A percentile compares a stretch with the other conserved stretches of the same genome.
These are phyloP conservation scores for Tetramorium parvispinum DNA, from an alignment of 1,140 invertebrate genomes.

Conservation along the genomic window DNA sequence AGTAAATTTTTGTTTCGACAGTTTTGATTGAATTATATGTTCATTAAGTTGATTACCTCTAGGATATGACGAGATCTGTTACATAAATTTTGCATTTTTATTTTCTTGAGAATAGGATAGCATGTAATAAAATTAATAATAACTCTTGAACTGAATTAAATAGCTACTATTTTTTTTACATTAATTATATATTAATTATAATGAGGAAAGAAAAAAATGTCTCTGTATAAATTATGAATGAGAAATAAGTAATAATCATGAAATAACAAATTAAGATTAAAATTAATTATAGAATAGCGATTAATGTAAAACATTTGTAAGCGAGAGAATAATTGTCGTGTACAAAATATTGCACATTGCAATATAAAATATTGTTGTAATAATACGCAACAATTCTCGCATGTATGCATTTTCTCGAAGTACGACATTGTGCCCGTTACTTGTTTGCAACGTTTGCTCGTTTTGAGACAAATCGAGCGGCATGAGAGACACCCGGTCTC, in stretches of 20 bases:
- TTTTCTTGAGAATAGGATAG: not conserved
- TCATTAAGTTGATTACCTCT: not conserved
- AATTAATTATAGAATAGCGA: not conserved
- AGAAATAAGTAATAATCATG: not conserved
- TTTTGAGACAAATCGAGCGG: constrained; percentile 40
- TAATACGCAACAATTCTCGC: constrained; percentile 6
- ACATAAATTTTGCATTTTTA: not conserved
- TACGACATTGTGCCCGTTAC: not conserved
- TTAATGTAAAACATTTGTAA: not conserved
- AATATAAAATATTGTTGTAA: not conserved
- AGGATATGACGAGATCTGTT: not conserved
- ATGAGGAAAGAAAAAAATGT: not conserved
- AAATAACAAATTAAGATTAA: not conserved
- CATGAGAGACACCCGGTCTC: constrained; percentile 32
- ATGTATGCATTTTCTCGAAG: constrained; percentile 16
- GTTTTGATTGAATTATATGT: not conserved
- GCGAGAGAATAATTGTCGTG: not conserved
- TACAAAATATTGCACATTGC: not conserved
- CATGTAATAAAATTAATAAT: not conserved
- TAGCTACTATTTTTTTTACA: not conserved
- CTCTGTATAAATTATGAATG: not conserved
- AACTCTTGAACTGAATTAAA: not conserved
- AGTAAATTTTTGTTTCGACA: not conserved
- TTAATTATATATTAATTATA: not conserved
- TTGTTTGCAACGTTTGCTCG: constrained; percentile 39